Conservation (phyloP, 2,113 vertebrate species). For the Heteronetta atricapilla region DNA sequence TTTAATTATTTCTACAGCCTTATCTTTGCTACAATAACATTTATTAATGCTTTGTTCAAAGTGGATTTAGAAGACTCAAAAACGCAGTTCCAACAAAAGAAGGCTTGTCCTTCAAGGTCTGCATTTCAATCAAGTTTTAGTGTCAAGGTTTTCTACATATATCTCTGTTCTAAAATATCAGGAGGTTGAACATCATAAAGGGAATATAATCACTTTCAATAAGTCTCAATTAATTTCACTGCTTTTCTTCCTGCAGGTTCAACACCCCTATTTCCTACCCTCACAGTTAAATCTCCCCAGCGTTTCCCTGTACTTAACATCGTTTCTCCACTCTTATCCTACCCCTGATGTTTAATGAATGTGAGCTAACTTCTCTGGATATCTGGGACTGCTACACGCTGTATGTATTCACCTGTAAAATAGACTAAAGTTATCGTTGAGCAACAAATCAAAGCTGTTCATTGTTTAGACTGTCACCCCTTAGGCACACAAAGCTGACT, state of each 20-base stretch:
- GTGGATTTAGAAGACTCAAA: background rate
- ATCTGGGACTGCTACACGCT: background rate
- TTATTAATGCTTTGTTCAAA: slow-evolving; percentile 13
- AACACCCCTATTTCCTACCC: background rate
- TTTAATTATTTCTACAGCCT: slow-evolving; percentile 11
- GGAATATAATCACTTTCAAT: background rate
- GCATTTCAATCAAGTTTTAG: background rate
- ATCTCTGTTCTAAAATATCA: background rate
- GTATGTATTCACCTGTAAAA: background rate
- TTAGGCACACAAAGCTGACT: background rate
- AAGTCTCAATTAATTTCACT: background rate
- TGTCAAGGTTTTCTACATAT: background rate
- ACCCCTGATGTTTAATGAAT: background rate
- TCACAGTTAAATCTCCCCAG: background rate
- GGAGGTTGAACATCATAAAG: background rate
- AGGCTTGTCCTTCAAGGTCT: background rate
- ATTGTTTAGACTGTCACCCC: background rate
- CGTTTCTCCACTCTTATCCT: background rate
- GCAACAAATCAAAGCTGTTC: background rate
- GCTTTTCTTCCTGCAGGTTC: background rate
- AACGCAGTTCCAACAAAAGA: background rate
- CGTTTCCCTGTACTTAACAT: background rate
- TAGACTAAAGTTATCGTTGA: background rate
- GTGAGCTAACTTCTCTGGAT: background rate
- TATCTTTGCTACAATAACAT: background rate